Evolutionary conservation across 1,140 invertebrate species (phyloP), one percentile per base, ranked within the genome.

Genomic region (Coptotermes formosanus): DNA sequence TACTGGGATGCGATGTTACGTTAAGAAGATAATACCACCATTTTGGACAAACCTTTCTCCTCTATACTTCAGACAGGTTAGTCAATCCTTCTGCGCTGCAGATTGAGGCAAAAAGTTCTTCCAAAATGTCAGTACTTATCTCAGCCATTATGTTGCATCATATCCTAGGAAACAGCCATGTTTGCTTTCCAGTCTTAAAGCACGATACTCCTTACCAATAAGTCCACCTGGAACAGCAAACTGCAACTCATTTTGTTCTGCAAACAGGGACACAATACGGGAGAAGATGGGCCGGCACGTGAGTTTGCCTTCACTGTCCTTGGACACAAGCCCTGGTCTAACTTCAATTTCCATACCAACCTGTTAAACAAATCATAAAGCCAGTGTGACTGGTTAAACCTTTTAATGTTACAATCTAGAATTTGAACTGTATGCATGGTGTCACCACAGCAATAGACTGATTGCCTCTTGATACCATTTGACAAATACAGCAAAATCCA

Each of bases 171-270:
- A 38, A 38, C 52, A 38, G 38, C 38, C 38, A 38, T 38, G 38
- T 38, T 38, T 38, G 38, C 38, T 38, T 38, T 38, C 38, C 38
- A 38, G 38, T 38, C 38, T 38, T 38, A 38, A 38, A 38, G 4
- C 38, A 19, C 25, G 8, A 25, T 69, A 30, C 8, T 30, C 88
- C 88, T 91, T 89, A 95, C 95, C 98, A 89, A 99, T 99, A 32
- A 99, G 93, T 48, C 99, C 99, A 88, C 99, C 99, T 88, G 99
- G 99, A 82, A 99, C 99, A 86, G 99, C 99, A 92, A 97, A 99
- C 91, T 99, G 97, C 48, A 99, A 92, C 91, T 99, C 98, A 92
- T 99, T 99, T 92, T 99, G 98, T 92, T 99, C 99, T 86, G 99
- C 97, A 92, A 96, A 99, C 3, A 99, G 92, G n/a, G 99, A 99